A percentile compares a stretch with the other conserved stretches of the same genome.
Conservation (phyloP, 2,797 vertebrate genomes). For the Ciconia nigra region DNA sequence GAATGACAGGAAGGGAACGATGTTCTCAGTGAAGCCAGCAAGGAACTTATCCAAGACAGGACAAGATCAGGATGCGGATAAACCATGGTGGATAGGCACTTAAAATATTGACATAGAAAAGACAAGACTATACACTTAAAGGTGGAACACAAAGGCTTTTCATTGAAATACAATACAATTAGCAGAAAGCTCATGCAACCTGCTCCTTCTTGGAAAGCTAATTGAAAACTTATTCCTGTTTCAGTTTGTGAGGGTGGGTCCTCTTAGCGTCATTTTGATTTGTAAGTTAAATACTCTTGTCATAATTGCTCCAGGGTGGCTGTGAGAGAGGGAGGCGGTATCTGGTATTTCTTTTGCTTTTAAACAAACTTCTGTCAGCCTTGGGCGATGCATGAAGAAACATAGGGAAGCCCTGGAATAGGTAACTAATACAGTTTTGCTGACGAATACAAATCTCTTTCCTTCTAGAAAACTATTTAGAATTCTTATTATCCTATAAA, state of each 20-base stretch:
- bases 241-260: background rate
- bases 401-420: background rate
- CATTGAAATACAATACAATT: background rate
- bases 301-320: background rate
- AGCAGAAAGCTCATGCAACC: background rate
- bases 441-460: background rate
- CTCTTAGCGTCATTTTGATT: background rate
- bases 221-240: background rate
- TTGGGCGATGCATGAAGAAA: background rate
- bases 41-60: background rate
- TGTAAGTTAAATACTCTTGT: background rate
- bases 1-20: background rate
- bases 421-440: background rate
- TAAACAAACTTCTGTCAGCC: background rate
- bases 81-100: background rate
- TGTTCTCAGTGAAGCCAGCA: background rate
- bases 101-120: background rate
- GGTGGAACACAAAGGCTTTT: background rate
- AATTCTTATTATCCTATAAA: constrained; percentile 22
- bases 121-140: background rate
- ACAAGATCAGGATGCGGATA: background rate
- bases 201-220: background rate
- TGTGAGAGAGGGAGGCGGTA: background rate
- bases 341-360: background rate
- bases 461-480: background rate